phyloP scores from a whole-genome alignment of 2,113 vertebrate species.

The Pandion haliaetus region DNA sequence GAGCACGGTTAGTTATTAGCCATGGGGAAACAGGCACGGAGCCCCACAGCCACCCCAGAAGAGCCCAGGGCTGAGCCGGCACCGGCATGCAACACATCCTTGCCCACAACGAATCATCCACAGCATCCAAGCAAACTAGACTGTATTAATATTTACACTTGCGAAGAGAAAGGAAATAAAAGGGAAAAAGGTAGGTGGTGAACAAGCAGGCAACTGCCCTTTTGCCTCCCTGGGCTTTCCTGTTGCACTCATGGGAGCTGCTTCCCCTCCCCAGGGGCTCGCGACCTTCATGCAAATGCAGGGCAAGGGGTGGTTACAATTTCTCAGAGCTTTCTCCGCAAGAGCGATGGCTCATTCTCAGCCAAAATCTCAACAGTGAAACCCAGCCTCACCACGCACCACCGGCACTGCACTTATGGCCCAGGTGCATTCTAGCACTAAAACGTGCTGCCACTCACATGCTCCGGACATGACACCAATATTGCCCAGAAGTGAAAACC shows the following conservation, averaged over 20 bases:
- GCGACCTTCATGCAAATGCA: rapidly evolving
- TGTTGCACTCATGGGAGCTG: background rate
- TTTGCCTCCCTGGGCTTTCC: background rate
- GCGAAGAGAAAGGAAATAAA: conserved; percentile 68
- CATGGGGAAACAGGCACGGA: background rate
- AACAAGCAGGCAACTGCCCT: background rate
- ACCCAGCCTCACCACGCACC: background rate
- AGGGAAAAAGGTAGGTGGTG: background rate
- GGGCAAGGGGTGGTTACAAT: background rate
- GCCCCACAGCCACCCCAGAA: background rate
- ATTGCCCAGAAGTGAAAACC: background rate
- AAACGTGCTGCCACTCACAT: rapidly evolving
- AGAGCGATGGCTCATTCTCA: background rate
- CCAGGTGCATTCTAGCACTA: background rate
- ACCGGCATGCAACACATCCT: rapidly evolving
- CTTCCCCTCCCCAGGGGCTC: background rate
- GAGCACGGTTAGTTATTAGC: too few species aligned
- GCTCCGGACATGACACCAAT: rapidly evolving
- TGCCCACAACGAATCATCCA: conserved; percentile 66
- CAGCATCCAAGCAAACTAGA: conserved; percentile 86
- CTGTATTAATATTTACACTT: conserved; percentile 90
- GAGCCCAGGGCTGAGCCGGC: background rate
- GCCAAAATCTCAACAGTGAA: background rate
- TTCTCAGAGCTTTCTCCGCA: background rate
- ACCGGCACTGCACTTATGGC: rapidly evolving